Percentiles rank a stretch among this genome's conserved stretches.
These are phyloP conservation scores for Palloptera scutellata DNA, from an alignment of 2,888 invertebrate genomes.

Conservation along the genomic window DNA sequence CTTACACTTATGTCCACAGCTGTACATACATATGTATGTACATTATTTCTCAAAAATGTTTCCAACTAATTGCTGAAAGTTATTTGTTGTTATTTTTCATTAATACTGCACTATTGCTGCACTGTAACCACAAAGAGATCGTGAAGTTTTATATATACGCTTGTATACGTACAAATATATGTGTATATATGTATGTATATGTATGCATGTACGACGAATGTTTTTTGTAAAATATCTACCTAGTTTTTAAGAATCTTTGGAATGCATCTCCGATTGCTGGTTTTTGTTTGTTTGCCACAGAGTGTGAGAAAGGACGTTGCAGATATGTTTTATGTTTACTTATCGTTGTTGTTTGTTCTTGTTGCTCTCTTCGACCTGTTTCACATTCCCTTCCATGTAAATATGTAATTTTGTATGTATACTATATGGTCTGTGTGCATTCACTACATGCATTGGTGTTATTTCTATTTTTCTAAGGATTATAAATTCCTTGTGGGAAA, in stretches of 20 bases:
- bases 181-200: too few relatives aligned
- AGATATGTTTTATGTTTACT: background rate
- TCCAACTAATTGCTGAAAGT: conserved; percentile 17
- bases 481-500: conserved; percentile 26
- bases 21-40: too few relatives aligned
- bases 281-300: background rate
- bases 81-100: conserved; percentile 17
- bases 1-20: too few relatives aligned
- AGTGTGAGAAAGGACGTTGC: conserved; percentile 24
- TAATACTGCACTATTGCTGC: background rate
- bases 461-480: background rate
- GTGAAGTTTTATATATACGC: background rate
- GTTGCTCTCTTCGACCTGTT: conserved; percentile 20
- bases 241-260: conserved; percentile 1
- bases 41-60: background rate
- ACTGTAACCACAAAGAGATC: background rate
- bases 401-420: conserved; percentile 1
- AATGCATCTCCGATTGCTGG: background rate
- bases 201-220: too few relatives aligned
- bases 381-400: conserved; percentile 3
- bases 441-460: too few relatives aligned
- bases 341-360: background rate
- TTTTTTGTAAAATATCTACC: background rate
- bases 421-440: conserved; percentile 8
- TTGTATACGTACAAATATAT: background rate